Evolutionary conservation across 2,797 vertebrate species (phyloP).

Genomic region (Semaprochilodus insignis): DNA sequence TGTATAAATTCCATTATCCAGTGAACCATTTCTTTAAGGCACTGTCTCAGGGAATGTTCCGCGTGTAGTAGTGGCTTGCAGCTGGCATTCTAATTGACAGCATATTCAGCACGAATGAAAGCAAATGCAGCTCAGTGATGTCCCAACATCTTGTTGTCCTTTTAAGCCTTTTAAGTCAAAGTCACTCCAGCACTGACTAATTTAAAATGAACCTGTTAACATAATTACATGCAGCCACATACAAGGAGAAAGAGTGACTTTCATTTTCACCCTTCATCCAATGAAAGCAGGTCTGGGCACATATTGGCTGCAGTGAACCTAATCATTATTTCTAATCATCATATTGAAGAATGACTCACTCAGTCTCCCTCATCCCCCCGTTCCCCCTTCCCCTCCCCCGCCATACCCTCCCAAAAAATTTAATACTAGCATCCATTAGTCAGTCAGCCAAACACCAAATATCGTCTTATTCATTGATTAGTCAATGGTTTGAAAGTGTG

Average conservation of each 20-base stretch:
- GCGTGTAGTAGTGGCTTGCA: too few species aligned
- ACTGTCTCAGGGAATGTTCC: too few species aligned
- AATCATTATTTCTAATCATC: constrained; percentile 9
- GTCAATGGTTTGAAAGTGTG: too few species aligned
- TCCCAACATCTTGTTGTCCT: not conserved
- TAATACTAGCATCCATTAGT: too few species aligned
- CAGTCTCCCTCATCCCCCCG: too few species aligned
- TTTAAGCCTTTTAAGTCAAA: not conserved
- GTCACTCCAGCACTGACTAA: not conserved
- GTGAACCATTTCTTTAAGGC: too few species aligned
- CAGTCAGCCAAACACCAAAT: too few species aligned
- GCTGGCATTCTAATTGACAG: too few species aligned
- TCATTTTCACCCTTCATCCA: not conserved
- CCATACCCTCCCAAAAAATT: not conserved
- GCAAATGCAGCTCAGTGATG: not conserved
- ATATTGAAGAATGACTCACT: not conserved
- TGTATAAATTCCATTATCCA: too few species aligned
- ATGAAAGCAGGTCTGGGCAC: not conserved
- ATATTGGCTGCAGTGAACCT: not conserved
- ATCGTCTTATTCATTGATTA: too few species aligned
- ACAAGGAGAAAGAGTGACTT: not conserved
- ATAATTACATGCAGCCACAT: not conserved
- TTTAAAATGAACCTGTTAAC: not conserved
- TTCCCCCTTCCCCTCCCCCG: too few species aligned
- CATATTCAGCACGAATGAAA: not conserved